Evolutionary conservation across 2,888 invertebrate species (phyloP), one percentile per base, ranked within the genome.

Genomic region (Uropetala carovei): DNA sequence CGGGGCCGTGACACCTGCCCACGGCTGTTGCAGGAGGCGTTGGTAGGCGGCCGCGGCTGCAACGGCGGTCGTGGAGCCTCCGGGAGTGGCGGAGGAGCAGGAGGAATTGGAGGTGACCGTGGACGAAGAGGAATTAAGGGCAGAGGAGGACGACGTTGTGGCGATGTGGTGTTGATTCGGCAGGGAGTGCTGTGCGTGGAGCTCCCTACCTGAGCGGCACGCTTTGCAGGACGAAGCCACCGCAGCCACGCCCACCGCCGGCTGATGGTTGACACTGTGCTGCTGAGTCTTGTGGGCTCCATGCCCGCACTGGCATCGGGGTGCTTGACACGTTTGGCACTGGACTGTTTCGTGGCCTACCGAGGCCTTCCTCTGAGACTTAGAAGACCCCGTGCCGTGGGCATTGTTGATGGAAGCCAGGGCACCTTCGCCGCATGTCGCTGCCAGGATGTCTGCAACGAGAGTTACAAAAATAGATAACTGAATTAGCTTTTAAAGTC

Each of bases 1-100:
- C 2, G 92, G 92, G 8, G 92, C 92, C 30, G 93, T 86, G 83
- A 92, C 91, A 58, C 93, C 93, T 4, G 92, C 91, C 93, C 93
- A 93, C 81, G 93, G 93, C 92, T 93, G 93, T 83, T 93, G 93
- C 14, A 92, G 92, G n/a, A 92, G 92, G 3, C 92, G 60, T 84
- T 92, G 92, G 85, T 92, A 92, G 9, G 75, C n/a, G 57, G 59
- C 9, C 22, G 85, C 27, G 27, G 30, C 59, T 4, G 16, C 27
- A 30, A 13, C 43, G 30, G 43, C 30, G 43, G 82, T 9, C 11
- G 5, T 57, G 18, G 83, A 83, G 10, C 14, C 7, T n/a, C 43
- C 43, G 43, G 5, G n/a, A 9, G 82, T 82, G 7, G 82, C 0
- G 16, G 82, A 27, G 57, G 4, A 57, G 56, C 56, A 16, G 57